Evolutionary conservation across 2,113 vertebrate genomes (phyloP), one percentile per base, ranked within the genome.

Genomic region (Oceanites oceanicus): DNA sequence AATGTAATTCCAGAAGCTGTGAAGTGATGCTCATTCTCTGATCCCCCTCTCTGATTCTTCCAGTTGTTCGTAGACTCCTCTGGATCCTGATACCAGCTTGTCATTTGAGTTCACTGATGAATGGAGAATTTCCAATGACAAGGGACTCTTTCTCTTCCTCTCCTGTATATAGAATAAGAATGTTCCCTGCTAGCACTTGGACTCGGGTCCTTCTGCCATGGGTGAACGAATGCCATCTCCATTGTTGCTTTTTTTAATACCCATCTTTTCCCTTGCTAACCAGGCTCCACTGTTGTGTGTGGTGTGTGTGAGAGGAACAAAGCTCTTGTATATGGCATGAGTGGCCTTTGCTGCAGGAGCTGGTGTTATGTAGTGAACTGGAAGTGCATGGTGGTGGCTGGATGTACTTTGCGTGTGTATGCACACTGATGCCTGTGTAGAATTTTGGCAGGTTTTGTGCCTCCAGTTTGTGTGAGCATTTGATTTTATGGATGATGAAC

Each of bases 101-200:
- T 97, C 96, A 96, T 91, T 90, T 91, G 88, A 76, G 90, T 88
- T 92, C 91, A 95, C 78, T 95, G 85, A 42, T 91, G 93, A 94
- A 90, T 62, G 90, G 94, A 97, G 89, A 95, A 96, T 97, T 95
- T 95, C 95, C 94, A 95, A 71, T 96, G 95, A 89, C 97, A 97
- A 97, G 92, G 96, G 96, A 96, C 96, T 96, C 96, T 96, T 90
- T 94, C 88, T 95, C 84, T 92, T 96, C 91, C 80, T 95, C 93
- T 97, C 75, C 96, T 96, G 96, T 98, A 97, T 98, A 97, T 98
- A 97, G 97, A 98, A 98, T 98, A 97, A 97, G 90, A 91, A 50
- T 62, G 93, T 97, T 97, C 97, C 96, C 94, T 85, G 88, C 96
- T 96, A 96, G 92, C 92, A 96, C 96, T 92, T 91, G 92, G 94